phyloP scores from a whole-genome alignment of 2,888 invertebrate genomes.

The Thecocarcelia acutangulata region DNA sequence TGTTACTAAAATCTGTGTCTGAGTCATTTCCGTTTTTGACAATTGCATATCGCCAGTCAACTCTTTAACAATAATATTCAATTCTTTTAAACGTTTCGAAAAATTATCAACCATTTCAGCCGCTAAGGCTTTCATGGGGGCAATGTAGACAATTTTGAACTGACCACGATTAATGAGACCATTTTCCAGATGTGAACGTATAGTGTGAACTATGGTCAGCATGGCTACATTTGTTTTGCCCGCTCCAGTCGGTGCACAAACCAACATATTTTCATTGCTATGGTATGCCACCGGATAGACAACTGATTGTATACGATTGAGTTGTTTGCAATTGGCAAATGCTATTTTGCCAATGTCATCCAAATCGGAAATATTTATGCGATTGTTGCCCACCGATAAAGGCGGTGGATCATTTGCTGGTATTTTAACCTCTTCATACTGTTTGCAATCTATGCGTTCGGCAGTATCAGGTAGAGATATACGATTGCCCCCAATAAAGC shows the following conservation, averaged over 20 bases:
- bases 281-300: slow-evolving; percentile 97
- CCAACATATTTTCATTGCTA: slow-evolving; percentile 97
- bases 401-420: slow-evolving; percentile 86
- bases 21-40: slow-evolving; percentile 94
- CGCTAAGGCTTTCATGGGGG: slow-evolving; percentile 99
- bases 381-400: slow-evolving; percentile 84
- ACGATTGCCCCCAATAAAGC: slow-evolving; percentile 90
- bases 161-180: slow-evolving; percentile 93
- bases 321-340: slow-evolving; percentile 91
- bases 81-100: slow-evolving; percentile 87
- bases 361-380: slow-evolving; percentile 83
- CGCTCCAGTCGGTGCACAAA: slow-evolving; percentile 99
- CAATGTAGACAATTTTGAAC: slow-evolving; percentile 99
- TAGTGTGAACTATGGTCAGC: slow-evolving; percentile 93
- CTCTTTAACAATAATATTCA: slow-evolving; percentile 93
- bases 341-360: slow-evolving; percentile 92
- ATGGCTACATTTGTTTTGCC: slow-evolving; percentile 99
- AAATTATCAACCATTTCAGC: slow-evolving; percentile 99
- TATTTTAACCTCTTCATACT: slow-evolving; percentile 93
- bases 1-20: slow-evolving; percentile 98
- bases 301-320: slow-evolving; percentile 97
- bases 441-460: slow-evolving; percentile 86
- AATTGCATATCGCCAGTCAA: slow-evolving; percentile 99
- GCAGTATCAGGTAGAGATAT: slow-evolving; percentile 91
- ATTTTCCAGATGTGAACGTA: slow-evolving; percentile 91